phyloP scores from a whole-genome alignment of 2,797 vertebrate genomes.

The Eulemur coronatus region DNA sequence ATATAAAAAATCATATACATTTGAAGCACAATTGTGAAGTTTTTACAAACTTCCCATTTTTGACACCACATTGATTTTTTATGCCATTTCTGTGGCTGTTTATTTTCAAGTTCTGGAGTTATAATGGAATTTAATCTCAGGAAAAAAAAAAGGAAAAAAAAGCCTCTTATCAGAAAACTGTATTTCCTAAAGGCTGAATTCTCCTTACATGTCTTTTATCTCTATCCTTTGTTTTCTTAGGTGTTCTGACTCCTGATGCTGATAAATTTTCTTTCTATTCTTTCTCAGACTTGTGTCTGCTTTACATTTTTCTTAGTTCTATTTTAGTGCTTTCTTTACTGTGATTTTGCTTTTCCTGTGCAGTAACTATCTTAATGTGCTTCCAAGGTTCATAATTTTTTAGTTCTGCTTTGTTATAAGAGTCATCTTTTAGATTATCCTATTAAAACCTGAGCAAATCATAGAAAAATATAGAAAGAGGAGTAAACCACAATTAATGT shows the following conservation, averaged over 20 bases:
- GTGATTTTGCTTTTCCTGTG: neutral
- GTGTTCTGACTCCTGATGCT: neutral
- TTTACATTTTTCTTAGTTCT: neutral
- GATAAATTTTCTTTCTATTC: neutral
- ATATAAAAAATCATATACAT: neutral
- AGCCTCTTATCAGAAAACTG: neutral
- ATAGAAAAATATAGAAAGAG: neutral
- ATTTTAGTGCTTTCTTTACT: neutral
- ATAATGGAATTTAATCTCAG: neutral
- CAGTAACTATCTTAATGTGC: neutral
- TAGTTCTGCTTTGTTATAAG: neutral
- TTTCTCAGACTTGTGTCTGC: neutral
- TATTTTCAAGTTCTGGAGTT: neutral
- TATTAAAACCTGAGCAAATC: neutral
- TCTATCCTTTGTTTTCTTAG: neutral
- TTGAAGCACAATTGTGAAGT: neutral
- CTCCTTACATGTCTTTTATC: neutral
- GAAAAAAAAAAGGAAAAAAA: neutral
- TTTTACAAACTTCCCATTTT: neutral
- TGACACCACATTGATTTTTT: neutral
- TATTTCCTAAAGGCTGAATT: neutral
- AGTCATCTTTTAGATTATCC: neutral
- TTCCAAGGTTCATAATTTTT: neutral
- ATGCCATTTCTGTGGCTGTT: neutral
- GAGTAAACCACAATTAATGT: neutral